These are phyloP conservation scores for Eueremaeus valkanovi DNA, from an alignment of 2,888 invertebrate genomes.

Conservation along the genomic window DNA sequence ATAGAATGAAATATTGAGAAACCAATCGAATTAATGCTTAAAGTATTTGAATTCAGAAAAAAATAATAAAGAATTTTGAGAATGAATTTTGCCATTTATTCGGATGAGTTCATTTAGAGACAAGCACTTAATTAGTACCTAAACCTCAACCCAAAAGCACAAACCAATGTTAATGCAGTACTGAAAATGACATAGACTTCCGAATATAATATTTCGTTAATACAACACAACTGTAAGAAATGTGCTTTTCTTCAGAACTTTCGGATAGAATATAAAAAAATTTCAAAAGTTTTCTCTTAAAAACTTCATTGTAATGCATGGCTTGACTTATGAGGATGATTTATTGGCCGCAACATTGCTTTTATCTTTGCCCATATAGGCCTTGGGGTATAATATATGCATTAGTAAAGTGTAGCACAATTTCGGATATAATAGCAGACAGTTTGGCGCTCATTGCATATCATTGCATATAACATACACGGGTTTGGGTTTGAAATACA, in stretches of 20 bases:
- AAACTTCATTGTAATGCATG: not conserved
- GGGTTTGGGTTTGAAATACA: too few relatives aligned
- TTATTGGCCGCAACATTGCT: conserved; percentile 18
- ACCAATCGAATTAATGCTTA: not conserved
- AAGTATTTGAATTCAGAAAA: not conserved
- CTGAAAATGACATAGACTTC: not conserved
- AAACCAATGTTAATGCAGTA: not conserved
- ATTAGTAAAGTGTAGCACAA: too few relatives aligned
- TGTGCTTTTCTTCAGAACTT: not conserved
- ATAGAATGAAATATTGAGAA: not conserved
- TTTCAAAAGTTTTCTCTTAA: not conserved
- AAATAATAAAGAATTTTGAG: not conserved
- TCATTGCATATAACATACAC: too few relatives aligned
- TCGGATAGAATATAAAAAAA: not conserved
- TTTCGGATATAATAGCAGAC: not conserved
- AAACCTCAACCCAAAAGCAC: not conserved
- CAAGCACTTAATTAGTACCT: not conserved
- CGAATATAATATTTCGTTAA: not conserved
- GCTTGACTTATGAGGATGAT: not conserved
- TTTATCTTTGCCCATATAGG: not conserved
- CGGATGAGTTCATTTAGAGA: not conserved
- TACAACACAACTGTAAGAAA: not conserved
- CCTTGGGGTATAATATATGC: not conserved
- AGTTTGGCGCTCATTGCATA: conserved; percentile 8
- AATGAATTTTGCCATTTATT: not conserved